phyloP scores from a whole-genome alignment of 2,113 vertebrate genomes.

The Fregata magnificens region DNA sequence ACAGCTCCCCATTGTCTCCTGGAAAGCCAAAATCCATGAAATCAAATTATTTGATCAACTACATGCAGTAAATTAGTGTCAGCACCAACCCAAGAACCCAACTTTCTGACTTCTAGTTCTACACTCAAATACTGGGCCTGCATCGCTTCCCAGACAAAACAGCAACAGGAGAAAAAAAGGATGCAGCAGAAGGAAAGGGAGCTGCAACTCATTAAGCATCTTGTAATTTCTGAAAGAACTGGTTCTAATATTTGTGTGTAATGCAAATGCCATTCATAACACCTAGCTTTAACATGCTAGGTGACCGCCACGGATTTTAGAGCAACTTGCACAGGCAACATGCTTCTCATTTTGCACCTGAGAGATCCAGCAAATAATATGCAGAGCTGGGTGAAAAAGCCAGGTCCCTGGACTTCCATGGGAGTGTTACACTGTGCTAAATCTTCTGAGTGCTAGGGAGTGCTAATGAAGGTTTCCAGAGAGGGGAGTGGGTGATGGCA shows the following conservation, averaged over 20 bases:
- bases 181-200: not conserved
- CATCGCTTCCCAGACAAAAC: not conserved
- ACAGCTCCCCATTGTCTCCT: not conserved
- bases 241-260: not conserved
- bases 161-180: not conserved
- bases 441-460: not conserved
- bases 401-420: not conserved
- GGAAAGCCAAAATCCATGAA: not conserved
- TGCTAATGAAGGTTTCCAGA: not conserved
- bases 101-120: not conserved
- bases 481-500: not conserved
- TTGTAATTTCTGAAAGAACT: not conserved
- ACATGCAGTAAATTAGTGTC: not conserved
- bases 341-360: not conserved
- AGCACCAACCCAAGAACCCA: not conserved
- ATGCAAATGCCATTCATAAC: not conserved
- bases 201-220: not conserved
- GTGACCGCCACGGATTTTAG: not conserved
- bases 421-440: not conserved
- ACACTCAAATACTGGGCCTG: not conserved
- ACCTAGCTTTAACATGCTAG: not conserved
- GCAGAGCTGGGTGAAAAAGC: not conserved
- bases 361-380: not conserved
- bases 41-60: not conserved
- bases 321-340: not conserved